Base-by-base conservation (phyloP, 2,113 vertebrate species). In the Cephalopterus ornatus region DNA sequence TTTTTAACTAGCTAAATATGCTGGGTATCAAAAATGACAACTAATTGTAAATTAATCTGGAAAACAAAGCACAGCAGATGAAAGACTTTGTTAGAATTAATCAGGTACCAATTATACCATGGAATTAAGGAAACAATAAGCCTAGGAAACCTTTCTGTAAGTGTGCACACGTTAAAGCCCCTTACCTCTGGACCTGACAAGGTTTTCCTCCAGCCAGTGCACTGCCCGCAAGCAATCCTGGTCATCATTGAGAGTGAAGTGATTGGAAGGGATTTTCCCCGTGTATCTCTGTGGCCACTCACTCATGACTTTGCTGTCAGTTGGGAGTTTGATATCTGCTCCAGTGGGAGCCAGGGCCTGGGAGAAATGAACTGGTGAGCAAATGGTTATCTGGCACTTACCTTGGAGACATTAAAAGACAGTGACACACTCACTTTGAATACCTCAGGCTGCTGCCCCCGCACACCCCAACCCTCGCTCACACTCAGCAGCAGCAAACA, bases 61-160 rank as follows among this genome's bases (percentile, higher is more conserved):
- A 98, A 98, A 98, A 98, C 98, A 98, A 98, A 98, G 98, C 98
- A 91, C 97, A 98, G 98, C 98, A 99, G 98, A 99, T 98, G 98
- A 99, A 99, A 99, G 98, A 98, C 98, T 98, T 98, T 97, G 97
- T 98, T 98, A 98, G 98, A 98, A 99, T 99, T 99, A 99, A 99
- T 98, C 99, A 98, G 98, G 97, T 93, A 91, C 97, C 98, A 99
- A 99, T 99, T 99, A 98, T 97, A 98, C 89, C 97, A 97, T 88
- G 97, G 98, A 98, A 98, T 98, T 98, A 98, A 98, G 98, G 98
- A 98, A 98, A 98, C 98, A 99, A 98, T 98, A 97, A 98, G 97
- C 97, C 96, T 85, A 97, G 98, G 97, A 98, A 96, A 83, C 81
- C 87, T 71, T 55, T 78, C 71, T 89, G 58, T 78, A 92, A 63